Evolutionary conservation across 2,797 vertebrate species (phyloP).

Genomic region (Micropoecilia bifurca): DNA sequence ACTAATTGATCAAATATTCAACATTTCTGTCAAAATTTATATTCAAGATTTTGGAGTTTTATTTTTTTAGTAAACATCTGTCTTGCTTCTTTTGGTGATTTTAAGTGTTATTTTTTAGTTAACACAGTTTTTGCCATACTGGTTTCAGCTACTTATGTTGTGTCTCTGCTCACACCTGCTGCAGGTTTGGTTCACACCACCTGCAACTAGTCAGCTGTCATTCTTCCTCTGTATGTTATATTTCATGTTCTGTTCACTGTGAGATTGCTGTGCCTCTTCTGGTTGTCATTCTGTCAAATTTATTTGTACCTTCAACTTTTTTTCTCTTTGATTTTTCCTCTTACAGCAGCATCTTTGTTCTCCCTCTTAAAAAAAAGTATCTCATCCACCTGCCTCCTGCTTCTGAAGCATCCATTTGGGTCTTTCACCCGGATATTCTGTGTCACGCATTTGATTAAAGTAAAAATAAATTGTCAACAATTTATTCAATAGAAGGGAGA

Average conservation of each 20-base stretch:
- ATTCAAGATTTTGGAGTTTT: not conserved
- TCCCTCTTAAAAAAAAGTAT: not conserved
- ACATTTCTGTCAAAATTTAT: not conserved
- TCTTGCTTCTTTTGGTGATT: not conserved
- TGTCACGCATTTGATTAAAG: not conserved
- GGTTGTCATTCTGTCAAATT: not conserved
- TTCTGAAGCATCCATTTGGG: not conserved
- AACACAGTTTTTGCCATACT: not conserved
- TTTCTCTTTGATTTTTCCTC: not conserved
- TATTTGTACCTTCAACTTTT: slow-evolving; percentile 5
- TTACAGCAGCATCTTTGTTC: slow-evolving; percentile 1
- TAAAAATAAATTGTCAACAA: not conserved
- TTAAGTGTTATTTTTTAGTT: not conserved
- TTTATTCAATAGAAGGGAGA: not conserved
- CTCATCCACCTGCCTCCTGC: not conserved
- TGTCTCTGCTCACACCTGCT: not conserved
- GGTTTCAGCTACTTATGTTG: not conserved
- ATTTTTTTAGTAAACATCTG: not conserved
- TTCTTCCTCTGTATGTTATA: slow-evolving; percentile 1
- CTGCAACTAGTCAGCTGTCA: not conserved
- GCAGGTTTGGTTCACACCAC: slow-evolving; percentile 13
- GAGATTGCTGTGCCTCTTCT: not conserved
- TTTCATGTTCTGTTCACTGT: not conserved
- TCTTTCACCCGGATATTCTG: not conserved
- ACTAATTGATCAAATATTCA: not conserved